A percentile compares a stretch with the other conserved stretches of the same genome.
Evolutionary conservation across 2,888 invertebrate genomes (phyloP).

Genomic region (Polydrusus cervinus): DNA sequence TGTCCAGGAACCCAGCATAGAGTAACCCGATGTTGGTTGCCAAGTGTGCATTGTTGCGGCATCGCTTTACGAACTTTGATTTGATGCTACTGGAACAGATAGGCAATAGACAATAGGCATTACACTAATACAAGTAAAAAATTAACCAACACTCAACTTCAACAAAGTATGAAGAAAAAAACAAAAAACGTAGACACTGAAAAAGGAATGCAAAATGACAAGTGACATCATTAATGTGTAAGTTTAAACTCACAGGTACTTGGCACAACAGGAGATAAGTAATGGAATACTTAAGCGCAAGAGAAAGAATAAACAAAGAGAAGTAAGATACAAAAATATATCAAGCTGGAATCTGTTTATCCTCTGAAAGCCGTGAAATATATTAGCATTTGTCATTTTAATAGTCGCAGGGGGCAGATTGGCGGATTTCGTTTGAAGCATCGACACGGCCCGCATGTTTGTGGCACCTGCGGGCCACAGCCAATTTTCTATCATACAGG

Average conservation of each 20-base stretch:
- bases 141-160: too few species aligned
- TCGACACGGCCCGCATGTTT: constrained; percentile 64
- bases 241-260: constrained; percentile 31
- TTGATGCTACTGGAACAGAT: too few species aligned
- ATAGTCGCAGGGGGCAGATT: constrained; percentile 70
- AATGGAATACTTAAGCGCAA: constrained; percentile 59
- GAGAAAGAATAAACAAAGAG: constrained; percentile 62
- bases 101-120: too few species aligned
- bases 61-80: too few species aligned
- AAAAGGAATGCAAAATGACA: constrained; percentile 7
- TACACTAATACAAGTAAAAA: too few species aligned
- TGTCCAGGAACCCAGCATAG: too few species aligned
- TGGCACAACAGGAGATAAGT: constrained; percentile 54
- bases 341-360: constrained; percentile 69
- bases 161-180: not conserved
- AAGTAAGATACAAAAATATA: constrained; percentile 67
- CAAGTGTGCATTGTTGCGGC: too few species aligned
- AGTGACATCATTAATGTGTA: constrained; percentile 35
- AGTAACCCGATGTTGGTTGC: too few species aligned
- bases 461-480: constrained; percentile 63
- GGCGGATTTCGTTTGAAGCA: constrained; percentile 68
- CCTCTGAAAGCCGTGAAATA: constrained; percentile 71
- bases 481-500: constrained; percentile 39
- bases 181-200: not conserved
- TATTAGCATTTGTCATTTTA: constrained; percentile 73